Conservation (phyloP, 37 sponge, comb jelly and placozoan species). For the Dysidea cf. avara region DNA sequence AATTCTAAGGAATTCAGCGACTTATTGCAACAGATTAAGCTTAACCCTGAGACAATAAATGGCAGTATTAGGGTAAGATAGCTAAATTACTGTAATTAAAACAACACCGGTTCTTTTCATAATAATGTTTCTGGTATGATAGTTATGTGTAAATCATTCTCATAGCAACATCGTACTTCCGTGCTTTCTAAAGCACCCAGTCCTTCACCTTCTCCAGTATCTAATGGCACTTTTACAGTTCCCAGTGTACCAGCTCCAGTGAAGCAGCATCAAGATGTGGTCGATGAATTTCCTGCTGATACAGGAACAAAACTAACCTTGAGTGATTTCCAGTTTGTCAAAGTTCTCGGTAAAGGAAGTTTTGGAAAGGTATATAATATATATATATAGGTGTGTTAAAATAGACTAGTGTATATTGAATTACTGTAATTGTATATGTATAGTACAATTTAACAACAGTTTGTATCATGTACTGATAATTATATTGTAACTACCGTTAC, state of each 20-base stretch:
- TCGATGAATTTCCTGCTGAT: slow-evolving; percentile 13
- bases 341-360: slow-evolving; percentile 93
- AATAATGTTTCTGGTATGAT: no score
- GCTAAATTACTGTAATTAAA: no score
- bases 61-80: no score
- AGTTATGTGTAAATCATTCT: slow-evolving; percentile 1
- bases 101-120: no score
- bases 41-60: slow-evolving; percentile 47
- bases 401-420: no score
- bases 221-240: slow-evolving; percentile 16
- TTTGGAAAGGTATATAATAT: slow-evolving; percentile 85
- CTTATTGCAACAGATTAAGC: slow-evolving; percentile 73
- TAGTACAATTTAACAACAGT: no score
- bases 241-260: slow-evolving; percentile 49
- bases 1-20: slow-evolving; percentile 79
- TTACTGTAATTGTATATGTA: no score
- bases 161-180: background rate
- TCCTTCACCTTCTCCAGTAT: background rate
- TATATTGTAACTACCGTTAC: no score
- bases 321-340: slow-evolving; percentile 84
- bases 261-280: background rate
- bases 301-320: slow-evolving; percentile 45
- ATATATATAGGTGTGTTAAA: background rate
- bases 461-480: no score
- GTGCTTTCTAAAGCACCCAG: background rate